Base-by-base conservation (phyloP, 2,113 vertebrate species). In the Anas platyrhynchos region DNA sequence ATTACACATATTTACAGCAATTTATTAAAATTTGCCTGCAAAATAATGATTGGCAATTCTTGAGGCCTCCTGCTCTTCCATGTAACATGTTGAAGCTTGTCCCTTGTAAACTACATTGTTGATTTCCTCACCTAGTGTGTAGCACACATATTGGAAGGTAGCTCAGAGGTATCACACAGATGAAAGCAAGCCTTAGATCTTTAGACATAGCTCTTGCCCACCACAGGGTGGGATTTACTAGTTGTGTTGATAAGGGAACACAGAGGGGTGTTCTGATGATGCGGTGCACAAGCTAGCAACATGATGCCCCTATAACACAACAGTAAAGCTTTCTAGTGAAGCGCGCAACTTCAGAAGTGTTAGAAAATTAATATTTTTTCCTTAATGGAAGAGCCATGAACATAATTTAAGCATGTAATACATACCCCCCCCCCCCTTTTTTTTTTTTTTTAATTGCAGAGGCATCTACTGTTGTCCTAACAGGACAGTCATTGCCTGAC, bases 381-480 rank as follows among this genome's bases (percentile, higher is more conserved):
- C 63, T 38, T 69, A 43, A 38, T 34, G 29, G 14, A 56, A 83
- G 22, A 48, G 91, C n/a, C 13, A 54, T 3, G 59, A 36, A 62
- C 16, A 31, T 72, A 67, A 17, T 2, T 6, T 3, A 56, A 3
- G 2, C 0, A 0, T 22, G 4, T 7, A 46, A 46, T 32, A 26
- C 10, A 54, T 6, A 13, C 41, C 13, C 41, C 41, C 41, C 41
- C 41, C 41, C 41, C 41, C 41, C 41, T 11, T 25, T 50, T 52
- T 23, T 50, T 23, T 23, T 20, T 46, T 20, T 48, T 48, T 46
- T 17, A 46, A 46, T 46, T 48, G 46, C 46, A 48, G 46, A 48
- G 21, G 46, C 6, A 48, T 32, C 16, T 78, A 34, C 29, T 38
- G 17, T 12, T 71, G 11, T 36, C 29, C n/a, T 61, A 67, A 85